Base-by-base conservation (phyloP, 1,140 invertebrate genomes). In the Pomacea maculata region DNA sequence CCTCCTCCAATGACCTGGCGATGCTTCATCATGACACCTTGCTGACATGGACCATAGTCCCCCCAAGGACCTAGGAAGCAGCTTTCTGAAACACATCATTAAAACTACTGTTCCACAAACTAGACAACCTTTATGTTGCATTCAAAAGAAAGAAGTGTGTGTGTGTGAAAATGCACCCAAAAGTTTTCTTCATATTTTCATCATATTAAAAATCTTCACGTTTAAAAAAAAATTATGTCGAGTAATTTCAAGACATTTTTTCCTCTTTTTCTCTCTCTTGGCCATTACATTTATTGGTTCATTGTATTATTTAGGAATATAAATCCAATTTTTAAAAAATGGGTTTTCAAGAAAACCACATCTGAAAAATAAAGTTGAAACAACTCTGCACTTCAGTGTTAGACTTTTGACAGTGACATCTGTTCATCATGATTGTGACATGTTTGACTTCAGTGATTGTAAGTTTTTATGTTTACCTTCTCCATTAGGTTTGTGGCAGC, bases 61-160 rank as follows among this genome's bases (percentile, higher is more conserved):
- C 84, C 84, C 87, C 87, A 88, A 12, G 67, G 73, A 15, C 87
- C 87, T 79, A 86, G 87, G 79, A 88, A 87, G 74, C 87, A 88
- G 25, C 84, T 78, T 61, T 85, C 87, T 88, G 83, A 19, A 80
- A 83, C 52, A 55, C 34, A 45, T 45, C 34, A 45, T 45, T 45
- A 45, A 45, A 5, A 45, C 34, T 45, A 45, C 34, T 45, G 34
- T 45, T 45, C 34, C 34, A 45, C 34, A 45, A 45, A 45, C 34
- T 45, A 1, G 34, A 45, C 34, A 45, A 45, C 34, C 34, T 6
- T 45, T 45, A 45, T 2, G 34, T 45, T 45, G 34, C 34, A 45
- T 45, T 45, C 34, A 45, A 45, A 4, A 45, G 34, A 45, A 45
- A 45, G 34, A 45, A 45, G 34, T 45, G 34, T 45, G 34, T 45